A percentile compares a stretch with the other conserved stretches of the same genome.
Conservation (phyloP, 1,140 invertebrate species). For the Plectrocnemia conspersa region DNA sequence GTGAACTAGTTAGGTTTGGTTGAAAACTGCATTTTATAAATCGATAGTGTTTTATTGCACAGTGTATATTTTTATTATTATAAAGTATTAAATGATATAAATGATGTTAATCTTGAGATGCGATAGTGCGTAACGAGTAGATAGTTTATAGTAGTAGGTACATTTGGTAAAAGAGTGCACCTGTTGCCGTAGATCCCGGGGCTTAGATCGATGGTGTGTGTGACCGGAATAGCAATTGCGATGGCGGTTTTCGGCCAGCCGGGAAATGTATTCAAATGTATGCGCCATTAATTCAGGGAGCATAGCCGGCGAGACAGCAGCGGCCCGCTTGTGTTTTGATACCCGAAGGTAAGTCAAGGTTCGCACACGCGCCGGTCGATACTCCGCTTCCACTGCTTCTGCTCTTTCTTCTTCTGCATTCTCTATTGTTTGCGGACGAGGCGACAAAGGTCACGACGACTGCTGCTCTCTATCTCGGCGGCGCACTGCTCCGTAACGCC, state of each 20-base stretch:
- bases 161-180: constrained; percentile 12
- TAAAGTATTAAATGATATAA: too few relatives aligned
- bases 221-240: constrained; percentile 14
- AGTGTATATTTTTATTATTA: too few relatives aligned
- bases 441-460: neutral
- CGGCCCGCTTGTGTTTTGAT: constrained; percentile 40
- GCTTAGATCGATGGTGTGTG: neutral
- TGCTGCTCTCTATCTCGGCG: too few relatives aligned
- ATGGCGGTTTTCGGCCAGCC: constrained; percentile 37
- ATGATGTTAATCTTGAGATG: too few relatives aligned
- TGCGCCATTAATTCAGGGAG: constrained; percentile 62
- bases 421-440: neutral
- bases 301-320: constrained; percentile 48
- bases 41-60: too few relatives aligned
- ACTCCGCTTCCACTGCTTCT: neutral
- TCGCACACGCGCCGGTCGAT: constrained; percentile 8
- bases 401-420: neutral
- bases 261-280: constrained; percentile 62
- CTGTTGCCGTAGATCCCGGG: neutral
- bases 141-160: too few relatives aligned
- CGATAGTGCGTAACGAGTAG: too few relatives aligned
- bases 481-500: too few relatives aligned
- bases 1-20: too few relatives aligned
- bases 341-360: constrained; percentile 26
- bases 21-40: too few relatives aligned